phyloP scores from a whole-genome alignment of 2,888 invertebrate genomes.

The Mylabris sibirica region DNA sequence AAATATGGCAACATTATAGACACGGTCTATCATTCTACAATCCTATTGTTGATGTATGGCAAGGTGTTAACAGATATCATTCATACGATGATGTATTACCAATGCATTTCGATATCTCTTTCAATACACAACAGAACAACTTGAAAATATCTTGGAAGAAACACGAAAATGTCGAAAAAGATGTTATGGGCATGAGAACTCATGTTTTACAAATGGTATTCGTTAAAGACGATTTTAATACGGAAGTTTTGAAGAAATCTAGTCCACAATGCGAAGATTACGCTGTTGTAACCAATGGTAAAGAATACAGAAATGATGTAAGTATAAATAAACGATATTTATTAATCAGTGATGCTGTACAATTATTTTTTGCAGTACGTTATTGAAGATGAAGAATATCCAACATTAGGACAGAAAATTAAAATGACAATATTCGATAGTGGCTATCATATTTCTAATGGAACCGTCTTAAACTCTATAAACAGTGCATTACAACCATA shows the following conservation, averaged over 20 bases:
- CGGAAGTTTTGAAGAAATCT: slow-evolving; percentile 45
- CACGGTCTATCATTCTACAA: slow-evolving; percentile 59
- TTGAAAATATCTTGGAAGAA: slow-evolving; percentile 52
- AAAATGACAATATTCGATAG: slow-evolving; percentile 48
- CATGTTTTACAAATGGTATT: slow-evolving; percentile 55
- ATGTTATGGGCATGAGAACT: slow-evolving; percentile 49
- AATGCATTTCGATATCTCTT: slow-evolving; percentile 45
- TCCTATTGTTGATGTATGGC: slow-evolving; percentile 60
- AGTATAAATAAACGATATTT: slow-evolving; percentile 34
- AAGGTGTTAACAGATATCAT: slow-evolving; percentile 55
- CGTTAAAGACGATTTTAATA: slow-evolving; percentile 49
- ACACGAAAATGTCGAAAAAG: slow-evolving; percentile 44
- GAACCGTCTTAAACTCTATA: slow-evolving; percentile 8
- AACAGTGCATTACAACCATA: neutral
- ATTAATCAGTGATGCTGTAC: neutral
- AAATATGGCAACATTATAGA: slow-evolving; percentile 53
- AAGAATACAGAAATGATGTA: slow-evolving; percentile 44
- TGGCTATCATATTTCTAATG: slow-evolving; percentile 43
- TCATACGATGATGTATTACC: slow-evolving; percentile 52
- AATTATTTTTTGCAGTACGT: slow-evolving; percentile 36
- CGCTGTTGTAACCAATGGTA: slow-evolving; percentile 53
- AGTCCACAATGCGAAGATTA: slow-evolving; percentile 52
- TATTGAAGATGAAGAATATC: slow-evolving; percentile 41
- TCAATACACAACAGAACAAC: slow-evolving; percentile 48
- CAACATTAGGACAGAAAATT: slow-evolving; percentile 48